Base-by-base conservation (phyloP, 2,888 invertebrate genomes). In the Tortrix viridana region DNA sequence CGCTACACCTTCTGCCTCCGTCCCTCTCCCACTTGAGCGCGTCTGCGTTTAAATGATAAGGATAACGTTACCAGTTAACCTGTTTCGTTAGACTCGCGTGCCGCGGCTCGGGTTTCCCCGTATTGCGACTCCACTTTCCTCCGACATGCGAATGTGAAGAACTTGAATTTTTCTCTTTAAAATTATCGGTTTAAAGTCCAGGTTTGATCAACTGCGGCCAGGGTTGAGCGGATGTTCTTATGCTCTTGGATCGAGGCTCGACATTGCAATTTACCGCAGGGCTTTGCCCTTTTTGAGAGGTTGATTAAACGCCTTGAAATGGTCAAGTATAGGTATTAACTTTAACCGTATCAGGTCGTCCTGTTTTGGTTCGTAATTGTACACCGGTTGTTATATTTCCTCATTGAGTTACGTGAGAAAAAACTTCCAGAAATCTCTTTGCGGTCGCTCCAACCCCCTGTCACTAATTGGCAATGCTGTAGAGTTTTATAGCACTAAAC, bases 41-140 rank as follows among this genome's bases (percentile, higher is more conserved):
- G 47, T 32, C 43, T 43, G 47, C 53, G 46, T 41, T 43, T 47
- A 22, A 50, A 64, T 63, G 62, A 52, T 74, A 81, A 67, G 70
- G 79, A 79, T 77, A 80, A 54, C 65, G 69, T 67, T 67, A 73
- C 70, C 75, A 62, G 76, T 74, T 68, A 76, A 82, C 81, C 79
- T 79, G 84, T 77, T 74, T 76, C 48, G 26, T 52, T 54, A 41
- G 37, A 49, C 46, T 65, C 75, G 82, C 79, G 79, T 82, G 82
- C 75, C 72, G 68, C 70, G 67, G 73, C 74, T 84, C 82, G 81
- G 82, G 80, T 84, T 81, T 84, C 79, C 81, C 80, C 77, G 78
- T 78, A 77, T 71, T 71, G 69, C 70, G 73, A 66, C 66, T 73
- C 78, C 76, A 79, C 82, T 85, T 85, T 85, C 82, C 76, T 81